phyloP scores from a whole-genome alignment of 2,888 invertebrate genomes.

The Ennomos erosarius region DNA sequence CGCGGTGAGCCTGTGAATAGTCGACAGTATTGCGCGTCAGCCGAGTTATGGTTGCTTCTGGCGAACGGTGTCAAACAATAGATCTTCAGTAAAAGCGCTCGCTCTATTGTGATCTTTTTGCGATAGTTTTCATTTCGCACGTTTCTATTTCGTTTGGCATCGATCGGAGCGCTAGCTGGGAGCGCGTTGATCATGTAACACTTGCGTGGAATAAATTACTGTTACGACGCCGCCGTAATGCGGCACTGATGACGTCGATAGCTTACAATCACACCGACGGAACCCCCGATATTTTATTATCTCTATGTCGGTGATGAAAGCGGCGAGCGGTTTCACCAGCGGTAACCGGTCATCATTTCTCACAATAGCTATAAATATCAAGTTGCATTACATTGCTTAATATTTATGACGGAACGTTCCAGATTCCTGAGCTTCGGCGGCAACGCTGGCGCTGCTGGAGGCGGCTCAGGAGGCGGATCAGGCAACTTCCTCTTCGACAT shows the following conservation, averaged over 20 bases:
- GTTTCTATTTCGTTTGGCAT: constrained; percentile 58
- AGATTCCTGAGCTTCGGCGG: constrained; percentile 88
- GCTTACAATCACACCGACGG: constrained; percentile 21
- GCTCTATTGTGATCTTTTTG: constrained; percentile 59
- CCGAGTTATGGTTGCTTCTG: constrained; percentile 6
- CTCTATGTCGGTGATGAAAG: constrained; percentile 16
- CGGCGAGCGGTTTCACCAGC: constrained; percentile 13
- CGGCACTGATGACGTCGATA: constrained; percentile 23
- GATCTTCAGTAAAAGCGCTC: constrained; percentile 38
- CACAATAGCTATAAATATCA: constrained; percentile 11
- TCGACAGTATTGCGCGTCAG: constrained; percentile 9
- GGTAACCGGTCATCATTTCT: constrained; percentile 9
- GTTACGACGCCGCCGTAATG: constrained; percentile 39
- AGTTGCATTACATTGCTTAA: constrained; percentile 10
- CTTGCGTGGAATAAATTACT: constrained; percentile 50
- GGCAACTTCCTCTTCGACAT: constrained; percentile 96
- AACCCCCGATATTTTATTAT: constrained; percentile 14
- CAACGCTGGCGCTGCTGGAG: constrained; percentile 75
- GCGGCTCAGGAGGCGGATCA: constrained; percentile 88
- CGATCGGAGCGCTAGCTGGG: constrained; percentile 31
- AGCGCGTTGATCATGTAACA: constrained; percentile 50
- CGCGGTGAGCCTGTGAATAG: background rate
- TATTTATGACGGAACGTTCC: constrained; percentile 34
- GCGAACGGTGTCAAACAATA: constrained; percentile 43
- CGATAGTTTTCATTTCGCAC: constrained; percentile 64